phyloP scores from a whole-genome alignment of 2,113 vertebrate species.

The Mobula birostris region DNA sequence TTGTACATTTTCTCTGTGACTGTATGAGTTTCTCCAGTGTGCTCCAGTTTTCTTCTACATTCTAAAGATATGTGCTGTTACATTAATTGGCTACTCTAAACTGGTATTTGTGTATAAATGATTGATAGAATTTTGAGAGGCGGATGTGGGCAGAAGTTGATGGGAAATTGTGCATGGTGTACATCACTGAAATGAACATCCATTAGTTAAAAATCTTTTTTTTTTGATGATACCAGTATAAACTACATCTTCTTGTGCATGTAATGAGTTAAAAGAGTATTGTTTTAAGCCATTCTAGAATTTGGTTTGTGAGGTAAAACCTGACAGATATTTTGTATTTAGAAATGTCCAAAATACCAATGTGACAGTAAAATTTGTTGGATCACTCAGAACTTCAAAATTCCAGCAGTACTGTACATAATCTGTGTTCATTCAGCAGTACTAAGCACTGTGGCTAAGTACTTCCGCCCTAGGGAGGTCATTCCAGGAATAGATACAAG shows the following conservation, averaged over 20 bases:
- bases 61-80: too few relatives aligned
- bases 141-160: too few relatives aligned
- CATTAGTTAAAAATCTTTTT: background rate
- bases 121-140: too few relatives aligned
- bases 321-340: background rate
- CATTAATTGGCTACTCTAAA: too few relatives aligned
- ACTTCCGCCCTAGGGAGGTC: constrained; percentile 3
- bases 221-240: background rate
- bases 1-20: too few relatives aligned
- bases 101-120: too few relatives aligned
- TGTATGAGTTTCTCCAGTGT: too few relatives aligned
- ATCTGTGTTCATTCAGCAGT: background rate
- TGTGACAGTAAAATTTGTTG: background rate
- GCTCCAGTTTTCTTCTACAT: too few relatives aligned
- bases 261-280: background rate
- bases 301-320: background rate
- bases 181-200: background rate
- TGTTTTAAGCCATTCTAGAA: background rate
- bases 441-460: background rate
- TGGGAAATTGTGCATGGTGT: background rate
- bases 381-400: background rate
- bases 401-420: background rate
- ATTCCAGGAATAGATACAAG: constrained; percentile 33
- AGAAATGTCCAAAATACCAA: background rate
- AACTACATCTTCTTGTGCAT: background rate